A percentile compares a stretch with the other conserved stretches of the same genome.
Evolutionary conservation across 2,797 vertebrate genomes (phyloP).

Genomic region (Ptychobarbus kaznakovi): DNA sequence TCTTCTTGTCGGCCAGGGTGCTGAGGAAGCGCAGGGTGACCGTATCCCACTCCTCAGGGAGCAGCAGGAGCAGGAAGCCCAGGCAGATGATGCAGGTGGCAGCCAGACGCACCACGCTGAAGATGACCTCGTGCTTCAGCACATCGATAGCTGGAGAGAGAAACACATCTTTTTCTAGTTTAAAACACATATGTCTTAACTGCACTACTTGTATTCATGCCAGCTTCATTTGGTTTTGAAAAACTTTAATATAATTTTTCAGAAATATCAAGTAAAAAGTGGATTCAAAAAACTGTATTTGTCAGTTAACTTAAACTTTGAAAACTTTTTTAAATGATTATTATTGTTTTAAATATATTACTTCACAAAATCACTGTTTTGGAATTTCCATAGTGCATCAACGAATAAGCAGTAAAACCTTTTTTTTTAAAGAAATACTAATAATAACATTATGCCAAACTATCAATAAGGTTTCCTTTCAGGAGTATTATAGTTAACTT

Average conservation of each 20-base stretch:
- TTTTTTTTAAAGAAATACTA: too few species aligned
- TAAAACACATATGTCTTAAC: background rate
- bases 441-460: too few species aligned
- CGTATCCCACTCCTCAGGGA: conserved; percentile 98
- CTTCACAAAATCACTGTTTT: background rate
- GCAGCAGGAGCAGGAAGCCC: conserved; percentile 93
- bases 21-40: conserved; percentile 93
- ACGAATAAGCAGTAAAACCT: too few species aligned
- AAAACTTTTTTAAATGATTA: too few species aligned
- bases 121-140: conserved; percentile 96
- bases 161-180: background rate
- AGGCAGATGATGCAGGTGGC: conserved; percentile 96
- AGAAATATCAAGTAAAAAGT: background rate
- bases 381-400: too few species aligned
- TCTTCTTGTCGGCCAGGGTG: conserved; percentile 93
- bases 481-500: too few species aligned
- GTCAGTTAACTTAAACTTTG: too few species aligned
- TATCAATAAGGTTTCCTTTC: too few species aligned
- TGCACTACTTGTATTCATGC: too few species aligned
- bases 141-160: conserved; percentile 87
- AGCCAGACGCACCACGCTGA: conserved; percentile 94
- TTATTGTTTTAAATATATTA: background rate
- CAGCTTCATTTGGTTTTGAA: background rate
- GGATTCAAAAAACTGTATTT: too few species aligned
- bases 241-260: background rate